A percentile compares a stretch with the other conserved stretches of the same genome.
These are phyloP conservation scores for Myotis brandtii DNA, from an alignment of 2,113 vertebrate genomes.

Conservation along the genomic window DNA sequence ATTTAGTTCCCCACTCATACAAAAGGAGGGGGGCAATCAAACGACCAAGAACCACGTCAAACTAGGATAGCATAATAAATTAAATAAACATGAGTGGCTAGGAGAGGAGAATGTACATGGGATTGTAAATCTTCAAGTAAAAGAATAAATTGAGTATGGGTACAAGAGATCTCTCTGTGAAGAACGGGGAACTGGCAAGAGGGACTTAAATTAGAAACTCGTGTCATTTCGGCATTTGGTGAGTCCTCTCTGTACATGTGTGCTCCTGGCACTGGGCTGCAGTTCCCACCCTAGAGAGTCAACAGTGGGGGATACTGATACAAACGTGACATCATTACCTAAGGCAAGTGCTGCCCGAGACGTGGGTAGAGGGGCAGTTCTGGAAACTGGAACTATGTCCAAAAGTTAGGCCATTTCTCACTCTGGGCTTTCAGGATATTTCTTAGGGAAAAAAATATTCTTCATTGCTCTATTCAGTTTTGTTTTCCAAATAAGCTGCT, in stretches of 20 bases:
- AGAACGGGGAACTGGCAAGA: not conserved
- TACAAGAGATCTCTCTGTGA: not conserved
- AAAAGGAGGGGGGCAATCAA: not conserved
- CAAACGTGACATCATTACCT: no score
- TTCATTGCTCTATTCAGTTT: not conserved
- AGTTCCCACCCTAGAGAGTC: not conserved
- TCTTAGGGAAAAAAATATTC: not conserved
- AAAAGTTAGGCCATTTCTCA: not conserved
- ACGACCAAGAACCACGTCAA: not conserved
- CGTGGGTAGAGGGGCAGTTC: not conserved
- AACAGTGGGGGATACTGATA: not conserved
- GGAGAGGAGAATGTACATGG: not conserved
- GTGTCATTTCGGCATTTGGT: not conserved
- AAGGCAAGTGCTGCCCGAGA: not conserved
- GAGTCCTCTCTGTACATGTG: not conserved
- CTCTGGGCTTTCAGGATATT: not conserved
- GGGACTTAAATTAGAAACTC: not conserved
- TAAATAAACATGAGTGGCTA: not conserved
- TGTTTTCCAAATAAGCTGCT: slow-evolving; percentile 48
- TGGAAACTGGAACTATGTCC: not conserved
- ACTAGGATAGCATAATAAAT: not conserved
- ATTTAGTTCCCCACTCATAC: not conserved
- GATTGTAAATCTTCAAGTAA: not conserved
- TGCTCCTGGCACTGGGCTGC: not conserved
- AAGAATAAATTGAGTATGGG: not conserved